Base-by-base conservation (phyloP, 2,888 invertebrate genomes). In the Temnothorax rugatulus region DNA sequence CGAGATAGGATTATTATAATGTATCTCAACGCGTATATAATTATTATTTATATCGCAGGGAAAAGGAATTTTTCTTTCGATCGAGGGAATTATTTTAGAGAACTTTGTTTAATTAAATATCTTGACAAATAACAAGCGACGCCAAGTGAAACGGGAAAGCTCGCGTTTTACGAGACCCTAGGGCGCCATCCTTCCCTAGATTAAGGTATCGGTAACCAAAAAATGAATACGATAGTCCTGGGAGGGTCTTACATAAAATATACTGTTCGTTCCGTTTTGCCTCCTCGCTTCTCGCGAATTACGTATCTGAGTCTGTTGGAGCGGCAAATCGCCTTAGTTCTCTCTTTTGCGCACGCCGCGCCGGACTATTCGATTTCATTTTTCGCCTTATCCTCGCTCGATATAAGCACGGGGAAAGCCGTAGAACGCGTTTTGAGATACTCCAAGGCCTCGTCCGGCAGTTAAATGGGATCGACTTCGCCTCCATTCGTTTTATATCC, bases 371-470 rank as follows among this genome's bases (percentile, higher is more conserved):
- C 71, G 57, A 47, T 79, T 52, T 64, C 50, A 76, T 76, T 79
- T 79, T 79, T 71, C 59, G 59, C 59, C 79, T 71, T 71, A 59
- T 71, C 38, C 29, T 29, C 73, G 73, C 73, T 79, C 73, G 73
- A 79, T 59, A 59, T 71, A 50, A 71, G 59, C 59, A 34, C 59
- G 47, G 79, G 79, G 59, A 79, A 79, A 79, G 73, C 57, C 79
- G 79, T 71, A 79, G 79, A 79, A 79, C 79, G 79, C 79, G 79
- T 79, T 79, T 79, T 71, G 79, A 79, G 73, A 59, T 79, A 79
- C 73, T 79, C 59, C 79, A 79, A 79, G 79, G 73, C 73, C 79
- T 79, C 69, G 77, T 77, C 79, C 73, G 79, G 47, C 79, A 79
- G 73, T 79, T 79, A 79, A 79, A 79, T 79, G 73, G 79, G 73